phyloP scores from a whole-genome alignment of 1,140 invertebrate species.

The Bombus confusus region DNA sequence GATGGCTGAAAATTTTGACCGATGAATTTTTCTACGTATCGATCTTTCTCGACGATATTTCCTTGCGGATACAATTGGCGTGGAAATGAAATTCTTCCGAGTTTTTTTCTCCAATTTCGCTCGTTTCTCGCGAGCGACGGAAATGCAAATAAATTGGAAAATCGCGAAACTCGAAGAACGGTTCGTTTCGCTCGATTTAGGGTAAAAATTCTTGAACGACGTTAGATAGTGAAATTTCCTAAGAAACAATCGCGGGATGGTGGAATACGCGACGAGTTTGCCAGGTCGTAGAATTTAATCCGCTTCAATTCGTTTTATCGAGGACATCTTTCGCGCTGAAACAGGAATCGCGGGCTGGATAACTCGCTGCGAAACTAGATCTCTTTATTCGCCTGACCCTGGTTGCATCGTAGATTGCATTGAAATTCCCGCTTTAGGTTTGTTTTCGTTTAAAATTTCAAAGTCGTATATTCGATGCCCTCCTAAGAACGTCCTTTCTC shows the following conservation, averaged over 20 bases:
- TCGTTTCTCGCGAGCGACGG: rapidly evolving
- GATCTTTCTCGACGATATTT: no score
- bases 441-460: conserved; percentile 41
- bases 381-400: conserved; percentile 1
- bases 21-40: no score
- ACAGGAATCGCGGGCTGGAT: not conserved
- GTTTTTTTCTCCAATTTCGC: not conserved
- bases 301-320: conserved; percentile 19
- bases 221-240: not conserved
- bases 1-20: no score
- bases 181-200: not conserved
- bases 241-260: not conserved
- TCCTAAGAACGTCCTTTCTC: not conserved
- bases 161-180: not conserved
- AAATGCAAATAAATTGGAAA: not conserved
- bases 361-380: conserved; percentile 15
- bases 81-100: no score
- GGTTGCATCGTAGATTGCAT: not conserved
- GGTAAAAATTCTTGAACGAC: not conserved
- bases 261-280: not conserved
- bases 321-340: not conserved
- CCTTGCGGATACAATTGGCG: not conserved
- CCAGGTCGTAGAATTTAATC: not conserved
- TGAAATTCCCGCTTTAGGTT: conserved; percentile 17
- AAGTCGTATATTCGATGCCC: conserved; percentile 3